Conservation (phyloP, 2,113 vertebrate genomes). For the Odocoileus hemionus region DNA sequence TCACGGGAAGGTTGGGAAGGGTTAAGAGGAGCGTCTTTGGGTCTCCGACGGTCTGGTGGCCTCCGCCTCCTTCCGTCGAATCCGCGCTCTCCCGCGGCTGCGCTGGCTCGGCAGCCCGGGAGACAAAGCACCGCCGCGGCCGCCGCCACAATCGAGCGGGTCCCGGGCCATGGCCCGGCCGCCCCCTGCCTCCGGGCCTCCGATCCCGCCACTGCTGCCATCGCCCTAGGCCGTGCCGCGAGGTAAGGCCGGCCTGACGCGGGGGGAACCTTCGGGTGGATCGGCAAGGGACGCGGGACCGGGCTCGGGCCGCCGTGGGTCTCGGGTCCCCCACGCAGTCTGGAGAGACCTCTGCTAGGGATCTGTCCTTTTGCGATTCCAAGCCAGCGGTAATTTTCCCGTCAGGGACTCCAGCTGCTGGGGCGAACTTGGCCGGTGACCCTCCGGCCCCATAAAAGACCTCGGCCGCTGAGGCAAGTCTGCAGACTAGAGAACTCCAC, state of each 20-base stretch:
- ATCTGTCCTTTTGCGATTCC: background rate
- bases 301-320: background rate
- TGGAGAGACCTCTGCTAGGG: background rate
- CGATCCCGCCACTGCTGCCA: background rate
- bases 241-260: slow-evolving; percentile 46
- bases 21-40: slow-evolving; percentile 28
- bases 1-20: background rate
- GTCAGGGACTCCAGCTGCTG: background rate
- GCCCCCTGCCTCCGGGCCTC: background rate
- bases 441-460: background rate
- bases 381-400: background rate
- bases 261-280: background rate
- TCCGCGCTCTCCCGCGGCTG: background rate
- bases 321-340: background rate
- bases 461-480: background rate
- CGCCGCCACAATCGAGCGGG: background rate
- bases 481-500: background rate
- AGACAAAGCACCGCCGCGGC: slow-evolving; percentile 49
- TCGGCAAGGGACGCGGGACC: background rate
- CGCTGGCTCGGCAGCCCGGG: background rate
- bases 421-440: background rate
- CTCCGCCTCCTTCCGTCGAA: background rate
- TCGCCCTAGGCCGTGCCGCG: background rate
- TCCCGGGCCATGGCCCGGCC: slow-evolving; percentile 6
- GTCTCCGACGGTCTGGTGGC: fast-evolving